These are phyloP conservation scores for Eubucco bourcierii DNA, from an alignment of 2,113 vertebrate genomes.

Conservation along the genomic window DNA sequence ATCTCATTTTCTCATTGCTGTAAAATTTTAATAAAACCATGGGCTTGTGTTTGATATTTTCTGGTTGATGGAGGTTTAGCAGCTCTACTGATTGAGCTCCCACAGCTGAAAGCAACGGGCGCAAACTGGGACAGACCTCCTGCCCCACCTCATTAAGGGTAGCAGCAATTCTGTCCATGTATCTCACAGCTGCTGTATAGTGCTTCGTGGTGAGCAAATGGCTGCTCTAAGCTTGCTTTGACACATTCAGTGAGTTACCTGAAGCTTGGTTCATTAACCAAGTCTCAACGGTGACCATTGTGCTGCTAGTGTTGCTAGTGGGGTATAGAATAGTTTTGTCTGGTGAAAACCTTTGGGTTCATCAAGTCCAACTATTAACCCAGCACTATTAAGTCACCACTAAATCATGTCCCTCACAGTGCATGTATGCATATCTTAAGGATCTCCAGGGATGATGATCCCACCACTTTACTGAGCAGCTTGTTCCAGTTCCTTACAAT, in stretches of 20 bases:
- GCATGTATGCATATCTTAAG: too few relatives aligned
- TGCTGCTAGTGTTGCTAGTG: background rate
- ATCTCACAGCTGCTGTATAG: background rate
- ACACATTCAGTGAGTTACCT: background rate
- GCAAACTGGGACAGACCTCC: too few relatives aligned
- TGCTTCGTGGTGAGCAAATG: background rate
- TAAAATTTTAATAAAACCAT: background rate
- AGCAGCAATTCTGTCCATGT: background rate
- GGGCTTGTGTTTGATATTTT: background rate
- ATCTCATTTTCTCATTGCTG: background rate
- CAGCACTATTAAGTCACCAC: too few relatives aligned
- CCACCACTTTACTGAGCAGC: too few relatives aligned
- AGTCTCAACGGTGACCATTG: background rate
- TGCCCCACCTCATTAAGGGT: rapidly evolving
- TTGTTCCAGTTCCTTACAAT: too few relatives aligned
- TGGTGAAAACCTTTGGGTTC: too few relatives aligned
- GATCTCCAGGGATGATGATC: too few relatives aligned
- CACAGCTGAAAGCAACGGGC: too few relatives aligned
- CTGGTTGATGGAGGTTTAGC: background rate
- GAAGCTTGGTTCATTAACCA: background rate
- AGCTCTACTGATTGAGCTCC: background rate
- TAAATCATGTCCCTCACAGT: too few relatives aligned
- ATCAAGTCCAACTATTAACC: too few relatives aligned
- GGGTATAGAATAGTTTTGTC: background rate
- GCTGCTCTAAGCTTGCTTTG: background rate